Conservation (phyloP, 2,113 vertebrate species). For the Pachypanchax playfairii region DNA sequence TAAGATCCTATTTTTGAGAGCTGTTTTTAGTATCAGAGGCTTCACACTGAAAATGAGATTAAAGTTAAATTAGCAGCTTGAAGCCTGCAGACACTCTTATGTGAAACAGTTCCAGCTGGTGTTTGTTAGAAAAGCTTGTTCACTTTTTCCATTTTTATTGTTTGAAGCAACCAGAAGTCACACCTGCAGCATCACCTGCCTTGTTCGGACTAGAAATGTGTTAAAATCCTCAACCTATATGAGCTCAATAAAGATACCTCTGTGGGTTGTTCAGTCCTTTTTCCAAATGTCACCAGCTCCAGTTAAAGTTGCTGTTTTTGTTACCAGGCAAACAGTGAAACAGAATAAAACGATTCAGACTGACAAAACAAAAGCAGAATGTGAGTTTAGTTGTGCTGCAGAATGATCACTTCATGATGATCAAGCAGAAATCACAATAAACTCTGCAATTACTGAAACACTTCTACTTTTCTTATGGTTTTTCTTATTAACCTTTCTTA, state of each 20-base stretch:
- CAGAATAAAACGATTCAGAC: neutral
- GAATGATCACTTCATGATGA: too few relatives aligned
- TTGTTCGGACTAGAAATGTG: conserved; percentile 1
- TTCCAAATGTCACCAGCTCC: conserved; percentile 21
- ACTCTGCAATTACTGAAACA: neutral
- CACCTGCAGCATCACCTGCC: neutral
- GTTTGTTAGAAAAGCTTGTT: neutral
- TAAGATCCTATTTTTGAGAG: too few relatives aligned
- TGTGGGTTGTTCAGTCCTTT: too few relatives aligned
- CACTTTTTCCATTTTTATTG: conserved; percentile 1
- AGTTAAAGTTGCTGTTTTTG: conserved; percentile 1
- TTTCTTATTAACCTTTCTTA: too few relatives aligned
- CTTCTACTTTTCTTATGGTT: too few relatives aligned
- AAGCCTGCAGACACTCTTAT: neutral
- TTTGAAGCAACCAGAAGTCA: conserved; percentile 6
- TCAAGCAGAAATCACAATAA: neutral
- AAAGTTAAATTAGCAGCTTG: neutral
- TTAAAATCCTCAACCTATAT: conserved; percentile 16
- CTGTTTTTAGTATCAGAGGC: neutral
- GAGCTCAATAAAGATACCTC: conserved; percentile 1
- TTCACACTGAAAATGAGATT: neutral
- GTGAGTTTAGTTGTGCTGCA: conserved; percentile 17
- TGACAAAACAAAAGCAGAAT: conserved; percentile 8
- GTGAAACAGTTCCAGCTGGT: neutral
- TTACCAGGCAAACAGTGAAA: neutral